Percentiles rank a stretch among this genome's conserved stretches.
These are phyloP conservation scores for Trinorchestia longiramus DNA, from an alignment of 1,140 invertebrate genomes.

Conservation along the genomic window DNA sequence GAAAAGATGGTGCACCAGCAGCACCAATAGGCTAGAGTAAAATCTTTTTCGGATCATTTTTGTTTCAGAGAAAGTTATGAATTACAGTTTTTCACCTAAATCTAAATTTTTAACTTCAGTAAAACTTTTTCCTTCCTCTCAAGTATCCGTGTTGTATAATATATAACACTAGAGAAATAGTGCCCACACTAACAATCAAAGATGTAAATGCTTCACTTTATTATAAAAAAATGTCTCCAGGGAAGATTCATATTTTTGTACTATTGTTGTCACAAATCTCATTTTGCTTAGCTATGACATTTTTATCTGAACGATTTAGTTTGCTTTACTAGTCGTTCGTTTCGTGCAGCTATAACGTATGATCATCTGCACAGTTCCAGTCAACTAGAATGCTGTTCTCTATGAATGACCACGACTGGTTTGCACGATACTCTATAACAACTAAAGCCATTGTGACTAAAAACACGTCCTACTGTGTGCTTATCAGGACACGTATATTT, in stretches of 20 bases:
- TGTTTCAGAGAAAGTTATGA: neutral
- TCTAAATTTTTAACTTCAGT: neutral
- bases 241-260: neutral
- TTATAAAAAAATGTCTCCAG: neutral
- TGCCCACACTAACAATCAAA: neutral
- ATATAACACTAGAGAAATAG: neutral
- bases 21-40: neutral
- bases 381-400: neutral
- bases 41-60: neutral
- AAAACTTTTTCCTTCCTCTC: neutral
- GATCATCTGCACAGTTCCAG: neutral
- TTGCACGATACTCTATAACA: neutral
- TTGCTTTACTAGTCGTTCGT: too few species aligned
- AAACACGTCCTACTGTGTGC: constrained; percentile 5
- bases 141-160: neutral
- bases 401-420: neutral
- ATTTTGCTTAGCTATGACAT: too few species aligned
- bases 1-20: neutral
- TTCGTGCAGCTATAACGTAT: neutral
- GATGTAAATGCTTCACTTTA: neutral
- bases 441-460: constrained; percentile 1
- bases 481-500: constrained; percentile 5
- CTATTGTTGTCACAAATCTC: neutral
- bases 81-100: neutral
- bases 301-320: too few species aligned